A percentile compares a stretch with the other conserved stretches of the same genome.
Conservation (phyloP, 2,113 vertebrate genomes). For the Desmodus rotundus region DNA sequence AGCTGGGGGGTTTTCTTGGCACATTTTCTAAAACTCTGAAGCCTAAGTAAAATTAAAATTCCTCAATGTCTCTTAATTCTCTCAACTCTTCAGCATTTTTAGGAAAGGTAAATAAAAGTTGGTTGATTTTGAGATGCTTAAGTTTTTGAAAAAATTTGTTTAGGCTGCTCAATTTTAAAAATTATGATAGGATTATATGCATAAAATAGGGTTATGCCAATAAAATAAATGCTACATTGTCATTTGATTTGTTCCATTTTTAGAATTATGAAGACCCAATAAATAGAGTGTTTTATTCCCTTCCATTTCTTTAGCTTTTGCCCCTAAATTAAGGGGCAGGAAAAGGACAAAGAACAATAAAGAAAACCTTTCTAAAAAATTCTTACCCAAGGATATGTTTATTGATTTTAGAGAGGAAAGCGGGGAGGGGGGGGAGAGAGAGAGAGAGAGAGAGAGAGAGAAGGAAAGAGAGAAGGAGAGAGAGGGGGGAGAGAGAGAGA, state of each 20-base stretch:
- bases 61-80: neutral
- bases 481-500: too few species aligned
- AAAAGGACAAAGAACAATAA: neutral
- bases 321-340: neutral
- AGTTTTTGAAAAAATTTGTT: neutral
- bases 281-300: neutral
- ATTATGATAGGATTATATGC: neutral
- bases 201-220: neutral
- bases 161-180: neutral
- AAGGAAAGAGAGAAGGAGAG: too few species aligned
- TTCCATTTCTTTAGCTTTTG: neutral
- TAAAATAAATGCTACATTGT: neutral
- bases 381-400: too few species aligned
- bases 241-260: slow-evolving; percentile 35
- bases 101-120: neutral
- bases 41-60: neutral
- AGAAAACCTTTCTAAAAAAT: neutral
- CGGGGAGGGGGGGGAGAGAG: too few species aligned
- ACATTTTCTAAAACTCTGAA: neutral
- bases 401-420: too few species aligned
- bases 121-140: slow-evolving; percentile 15
- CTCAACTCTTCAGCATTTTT: neutral
- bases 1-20: neutral
- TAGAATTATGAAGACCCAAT: neutral
- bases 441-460: too few species aligned